Evolutionary conservation across 2,113 vertebrate species (phyloP).

Genomic region (Muscicapa adusta): DNA sequence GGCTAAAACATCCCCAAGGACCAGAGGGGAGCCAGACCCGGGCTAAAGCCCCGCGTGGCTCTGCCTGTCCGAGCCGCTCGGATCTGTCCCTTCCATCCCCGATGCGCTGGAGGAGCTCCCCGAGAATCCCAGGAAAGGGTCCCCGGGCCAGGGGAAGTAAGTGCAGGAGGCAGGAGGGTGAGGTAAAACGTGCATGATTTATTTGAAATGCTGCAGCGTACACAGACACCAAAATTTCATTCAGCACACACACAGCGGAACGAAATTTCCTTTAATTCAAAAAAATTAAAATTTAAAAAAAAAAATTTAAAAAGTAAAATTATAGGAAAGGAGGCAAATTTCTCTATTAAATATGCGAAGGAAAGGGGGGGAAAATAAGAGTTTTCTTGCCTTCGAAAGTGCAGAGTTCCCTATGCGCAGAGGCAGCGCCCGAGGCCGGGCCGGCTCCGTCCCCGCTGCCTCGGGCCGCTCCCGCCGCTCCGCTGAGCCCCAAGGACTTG

Average conservation of each 20-base stretch:
- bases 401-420: slow-evolving; percentile 64
- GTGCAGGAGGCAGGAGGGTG: slow-evolving; percentile 53
- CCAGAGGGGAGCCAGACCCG: too few species aligned
- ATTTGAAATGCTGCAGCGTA: slow-evolving; percentile 88
- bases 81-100: too few species aligned
- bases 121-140: too few species aligned
- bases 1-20: too few species aligned
- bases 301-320: too few species aligned
- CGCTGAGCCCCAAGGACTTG: slow-evolving; percentile 25
- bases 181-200: slow-evolving; percentile 93
- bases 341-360: slow-evolving; percentile 45
- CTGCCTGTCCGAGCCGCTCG: too few species aligned
- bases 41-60: too few species aligned
- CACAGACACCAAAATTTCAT: slow-evolving; percentile 81
- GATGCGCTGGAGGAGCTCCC: too few species aligned
- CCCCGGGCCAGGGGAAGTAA: neutral
- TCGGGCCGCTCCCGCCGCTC: slow-evolving; percentile 35
- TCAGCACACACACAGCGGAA: slow-evolving; percentile 78
- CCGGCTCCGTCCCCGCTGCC: neutral
- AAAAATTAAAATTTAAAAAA: neutral
- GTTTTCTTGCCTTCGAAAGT: slow-evolving; percentile 79
- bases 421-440: neutral
- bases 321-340: neutral
- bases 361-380: neutral
- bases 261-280: slow-evolving; percentile 70